phyloP scores from a whole-genome alignment of 2,888 invertebrate genomes.

The Drosophila histrio region DNA sequence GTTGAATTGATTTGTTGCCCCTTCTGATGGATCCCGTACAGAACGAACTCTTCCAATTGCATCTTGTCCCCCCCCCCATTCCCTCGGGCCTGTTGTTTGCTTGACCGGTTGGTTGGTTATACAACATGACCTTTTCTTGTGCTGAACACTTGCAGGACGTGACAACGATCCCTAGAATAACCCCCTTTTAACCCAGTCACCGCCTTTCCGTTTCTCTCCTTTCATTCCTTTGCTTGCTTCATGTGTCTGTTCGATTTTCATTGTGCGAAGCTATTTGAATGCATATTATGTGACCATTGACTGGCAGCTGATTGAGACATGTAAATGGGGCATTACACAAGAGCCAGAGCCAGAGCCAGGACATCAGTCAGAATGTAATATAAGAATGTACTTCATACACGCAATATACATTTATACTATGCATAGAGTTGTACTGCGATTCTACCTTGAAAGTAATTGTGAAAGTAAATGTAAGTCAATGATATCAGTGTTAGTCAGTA shows the following conservation, averaged over 20 bases:
- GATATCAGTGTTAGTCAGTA: background rate
- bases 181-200: background rate
- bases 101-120: slow-evolving; percentile 22
- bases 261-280: slow-evolving; percentile 24
- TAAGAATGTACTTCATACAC: background rate
- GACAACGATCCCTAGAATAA: slow-evolving; percentile 18
- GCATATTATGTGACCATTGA: slow-evolving; percentile 33
- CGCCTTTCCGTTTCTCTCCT: background rate
- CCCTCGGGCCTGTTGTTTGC: background rate
- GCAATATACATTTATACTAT: background rate
- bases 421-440: background rate
- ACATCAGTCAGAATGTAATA: slow-evolving; percentile 6
- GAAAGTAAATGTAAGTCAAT: background rate
- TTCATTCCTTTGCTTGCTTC: background rate
- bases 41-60: background rate
- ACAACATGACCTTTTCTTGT: slow-evolving; percentile 39
- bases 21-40: slow-evolving; percentile 18
- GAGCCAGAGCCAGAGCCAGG: background rate
- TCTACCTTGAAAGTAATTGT: background rate
- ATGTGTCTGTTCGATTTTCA: slow-evolving; percentile 13
- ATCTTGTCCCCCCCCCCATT: no score
- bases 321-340: slow-evolving; percentile 29
- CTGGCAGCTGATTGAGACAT: slow-evolving; percentile 30
- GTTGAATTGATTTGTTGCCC: slow-evolving; percentile 47
- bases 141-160: slow-evolving; percentile 5